Percentiles rank a stretch among this genome's conserved stretches.
These are phyloP conservation scores for Zeuzera pyrina DNA, from an alignment of 2,888 invertebrate genomes.

Conservation along the genomic window DNA sequence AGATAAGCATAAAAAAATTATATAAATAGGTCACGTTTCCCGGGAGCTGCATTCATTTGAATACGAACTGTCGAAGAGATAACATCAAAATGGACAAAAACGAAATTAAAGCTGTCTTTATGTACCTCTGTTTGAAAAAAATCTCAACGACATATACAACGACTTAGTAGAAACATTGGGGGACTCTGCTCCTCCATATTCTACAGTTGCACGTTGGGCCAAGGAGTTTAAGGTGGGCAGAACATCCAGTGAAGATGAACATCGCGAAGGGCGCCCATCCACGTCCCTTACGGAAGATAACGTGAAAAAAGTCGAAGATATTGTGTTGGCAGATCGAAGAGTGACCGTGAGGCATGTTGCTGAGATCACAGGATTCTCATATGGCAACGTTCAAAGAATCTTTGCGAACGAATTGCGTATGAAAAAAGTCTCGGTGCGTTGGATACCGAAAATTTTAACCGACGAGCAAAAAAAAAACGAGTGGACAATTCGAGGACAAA, in stretches of 20 bases:
- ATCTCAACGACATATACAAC: slow-evolving; percentile 12
- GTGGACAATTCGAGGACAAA: slow-evolving; percentile 12
- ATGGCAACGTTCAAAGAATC: no score
- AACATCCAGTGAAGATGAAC: slow-evolving; percentile 10
- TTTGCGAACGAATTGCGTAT: slow-evolving; percentile 14
- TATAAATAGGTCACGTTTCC: no score
- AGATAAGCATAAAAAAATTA: no score
- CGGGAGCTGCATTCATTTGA: slow-evolving; percentile 8
- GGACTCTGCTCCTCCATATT: slow-evolving; percentile 12
- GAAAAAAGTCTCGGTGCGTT: slow-evolving; percentile 14
- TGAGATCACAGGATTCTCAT: slow-evolving; percentile 10
- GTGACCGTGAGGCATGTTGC: slow-evolving; percentile 13
- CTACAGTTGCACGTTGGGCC: slow-evolving; percentile 10
- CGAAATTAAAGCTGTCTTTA: slow-evolving; percentile 12
- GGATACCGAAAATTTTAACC: slow-evolving; percentile 18
- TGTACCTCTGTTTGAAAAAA: slow-evolving; percentile 13
- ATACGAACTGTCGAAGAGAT: slow-evolving; percentile 6
- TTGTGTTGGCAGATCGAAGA: slow-evolving; percentile 14
- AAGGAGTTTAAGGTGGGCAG: slow-evolving; percentile 12
- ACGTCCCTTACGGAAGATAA: slow-evolving; percentile 11
- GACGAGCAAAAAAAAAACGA: slow-evolving; percentile 16
- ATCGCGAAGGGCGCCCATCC: slow-evolving; percentile 12
- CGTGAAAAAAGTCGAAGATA: slow-evolving; percentile 14
- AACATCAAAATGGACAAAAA: slow-evolving; percentile 12
- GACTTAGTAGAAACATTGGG: slow-evolving; percentile 8